Evolutionary conservation across 2,113 vertebrate species (phyloP).

Genomic region (Leptosomus discolor): DNA sequence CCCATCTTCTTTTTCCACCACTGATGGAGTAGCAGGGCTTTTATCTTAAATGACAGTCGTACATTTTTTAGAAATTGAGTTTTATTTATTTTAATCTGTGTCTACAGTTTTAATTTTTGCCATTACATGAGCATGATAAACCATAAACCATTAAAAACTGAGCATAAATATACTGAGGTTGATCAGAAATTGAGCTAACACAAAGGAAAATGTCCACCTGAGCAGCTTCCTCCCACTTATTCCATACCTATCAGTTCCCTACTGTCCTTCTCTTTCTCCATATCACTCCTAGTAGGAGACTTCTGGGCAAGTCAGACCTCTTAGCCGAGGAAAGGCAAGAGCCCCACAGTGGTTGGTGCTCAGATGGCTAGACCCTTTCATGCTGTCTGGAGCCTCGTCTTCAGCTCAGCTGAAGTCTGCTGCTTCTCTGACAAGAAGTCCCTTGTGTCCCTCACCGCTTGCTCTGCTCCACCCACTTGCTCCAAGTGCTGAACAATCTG

Average conservation of each 20-base stretch:
- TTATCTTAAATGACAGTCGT: neutral
- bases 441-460: neutral
- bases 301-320: neutral
- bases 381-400: neutral
- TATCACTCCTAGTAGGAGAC: neutral
- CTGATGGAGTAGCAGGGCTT: neutral
- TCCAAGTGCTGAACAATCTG: neutral
- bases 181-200: neutral
- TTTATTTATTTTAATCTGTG: neutral
- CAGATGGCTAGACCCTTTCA: neutral
- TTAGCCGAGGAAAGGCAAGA: neutral
- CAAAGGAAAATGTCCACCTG: neutral
- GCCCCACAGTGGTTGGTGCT: neutral
- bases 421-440: neutral
- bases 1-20: neutral
- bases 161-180: neutral
- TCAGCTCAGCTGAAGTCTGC: neutral
- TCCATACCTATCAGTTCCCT: rapidly evolving
- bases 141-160: neutral
- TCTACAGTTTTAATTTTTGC: neutral
- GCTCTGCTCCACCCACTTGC: neutral
- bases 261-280: neutral
- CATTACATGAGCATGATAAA: neutral
- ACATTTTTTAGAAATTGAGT: neutral
- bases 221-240: neutral